These are phyloP conservation scores for Apostichopus leukothele DNA, from an alignment of 53 echinoderm and acorn worm species.

Conservation along the genomic window DNA sequence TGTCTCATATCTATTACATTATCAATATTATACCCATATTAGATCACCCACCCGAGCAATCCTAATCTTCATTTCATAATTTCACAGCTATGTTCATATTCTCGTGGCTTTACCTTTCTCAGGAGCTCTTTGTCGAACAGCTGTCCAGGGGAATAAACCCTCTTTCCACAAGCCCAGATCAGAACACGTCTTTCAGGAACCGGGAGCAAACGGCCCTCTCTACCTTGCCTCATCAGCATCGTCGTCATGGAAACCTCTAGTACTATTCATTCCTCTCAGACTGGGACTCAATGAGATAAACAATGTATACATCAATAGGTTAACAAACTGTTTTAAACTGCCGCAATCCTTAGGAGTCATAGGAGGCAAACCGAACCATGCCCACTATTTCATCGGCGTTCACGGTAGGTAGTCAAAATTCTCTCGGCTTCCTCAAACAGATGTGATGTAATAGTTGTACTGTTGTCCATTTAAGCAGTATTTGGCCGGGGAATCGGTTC, in stretches of 20 bases:
- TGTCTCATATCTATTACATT: too few relatives aligned
- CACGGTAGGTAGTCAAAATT: conserved; percentile 58
- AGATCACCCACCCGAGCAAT: too few relatives aligned
- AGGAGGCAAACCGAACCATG: conserved; percentile 98
- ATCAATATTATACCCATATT: too few relatives aligned
- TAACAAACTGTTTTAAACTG: conserved; percentile 82
- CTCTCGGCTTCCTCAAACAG: too few relatives aligned
- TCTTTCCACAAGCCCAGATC: not conserved
- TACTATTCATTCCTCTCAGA: conserved; percentile 86
- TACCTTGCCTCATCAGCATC: not conserved
- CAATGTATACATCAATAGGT: conserved; percentile 73
- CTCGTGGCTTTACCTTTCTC: not conserved
- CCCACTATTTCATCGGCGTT: conserved; percentile 96
- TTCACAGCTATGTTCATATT: not conserved
- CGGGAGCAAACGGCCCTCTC: conserved; percentile 14
- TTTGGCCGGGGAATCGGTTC: too few relatives aligned
- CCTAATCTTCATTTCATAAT: too few relatives aligned
- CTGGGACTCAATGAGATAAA: conserved; percentile 98
- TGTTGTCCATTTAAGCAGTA: too few relatives aligned
- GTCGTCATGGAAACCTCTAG: conserved; percentile 72
- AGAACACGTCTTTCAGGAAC: not conserved
- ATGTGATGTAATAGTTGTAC: too few relatives aligned
- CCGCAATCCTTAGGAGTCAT: conserved; percentile 89
- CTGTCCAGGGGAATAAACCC: not conserved
- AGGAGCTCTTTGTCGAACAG: not conserved